These are phyloP conservation scores for Ostrea edulis DNA, from an alignment of 1,140 invertebrate genomes.

Conservation along the genomic window DNA sequence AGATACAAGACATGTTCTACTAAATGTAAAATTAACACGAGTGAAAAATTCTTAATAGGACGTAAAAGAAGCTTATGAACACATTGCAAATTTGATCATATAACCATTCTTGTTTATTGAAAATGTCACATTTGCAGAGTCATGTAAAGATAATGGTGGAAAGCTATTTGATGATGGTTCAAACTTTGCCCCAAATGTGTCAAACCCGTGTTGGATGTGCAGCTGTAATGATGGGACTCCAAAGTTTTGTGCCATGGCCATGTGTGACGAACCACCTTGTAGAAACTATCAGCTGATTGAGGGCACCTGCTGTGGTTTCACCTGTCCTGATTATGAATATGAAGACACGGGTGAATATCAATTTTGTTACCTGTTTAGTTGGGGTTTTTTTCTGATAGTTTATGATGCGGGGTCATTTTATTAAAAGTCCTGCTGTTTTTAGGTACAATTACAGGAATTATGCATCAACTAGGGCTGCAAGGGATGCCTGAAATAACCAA, in stretches of 20 bases:
- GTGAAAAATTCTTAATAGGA: no score
- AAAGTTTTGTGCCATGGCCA: not conserved
- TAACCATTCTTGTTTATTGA: no score
- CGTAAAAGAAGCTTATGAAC: no score
- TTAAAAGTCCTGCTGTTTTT: not conserved
- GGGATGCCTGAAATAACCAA: no score
- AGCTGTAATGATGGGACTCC: not conserved
- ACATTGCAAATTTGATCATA: no score
- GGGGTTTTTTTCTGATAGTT: not conserved
- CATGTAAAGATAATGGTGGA: not conserved
- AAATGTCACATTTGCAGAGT: not conserved
- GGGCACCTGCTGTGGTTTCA: slow-evolving; percentile 40
- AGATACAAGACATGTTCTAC: no score
- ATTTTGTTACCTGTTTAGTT: no score
- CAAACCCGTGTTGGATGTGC: not conserved
- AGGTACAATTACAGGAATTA: no score
- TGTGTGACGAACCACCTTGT: slow-evolving; percentile 11
- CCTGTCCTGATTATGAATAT: not conserved
- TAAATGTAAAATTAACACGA: no score
- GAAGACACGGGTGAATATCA: not conserved
- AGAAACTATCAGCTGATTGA: slow-evolving; percentile 8
- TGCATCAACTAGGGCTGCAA: no score
- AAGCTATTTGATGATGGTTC: not conserved
- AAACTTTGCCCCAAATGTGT: slow-evolving; percentile 19
- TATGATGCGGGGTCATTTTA: not conserved